A percentile compares a stretch with the other conserved stretches of the same genome.
Conservation (phyloP, 92 coral and sea anemone genomes). For the Paragorgia papillata region DNA sequence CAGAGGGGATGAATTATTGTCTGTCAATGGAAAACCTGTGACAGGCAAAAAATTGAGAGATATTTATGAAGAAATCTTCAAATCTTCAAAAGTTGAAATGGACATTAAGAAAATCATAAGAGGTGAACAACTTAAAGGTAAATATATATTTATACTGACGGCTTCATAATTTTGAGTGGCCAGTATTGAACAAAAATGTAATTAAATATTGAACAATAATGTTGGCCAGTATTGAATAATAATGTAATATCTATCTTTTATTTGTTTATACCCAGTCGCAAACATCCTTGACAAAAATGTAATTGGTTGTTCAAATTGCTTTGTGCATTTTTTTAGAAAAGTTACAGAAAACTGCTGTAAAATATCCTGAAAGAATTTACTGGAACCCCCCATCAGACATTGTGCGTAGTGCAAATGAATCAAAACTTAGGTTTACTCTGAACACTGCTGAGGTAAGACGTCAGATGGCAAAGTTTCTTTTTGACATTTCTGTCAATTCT, state of each 20-base stretch:
- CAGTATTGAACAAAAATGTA: too few relatives aligned
- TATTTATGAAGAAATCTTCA: neutral
- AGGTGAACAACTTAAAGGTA: neutral
- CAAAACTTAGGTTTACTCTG: neutral
- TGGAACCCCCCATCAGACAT: neutral
- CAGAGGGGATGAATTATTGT: conserved; percentile 15
- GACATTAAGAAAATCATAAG: neutral
- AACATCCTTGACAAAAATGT: too few relatives aligned
- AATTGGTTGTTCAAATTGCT: too few relatives aligned
- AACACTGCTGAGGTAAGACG: neutral
- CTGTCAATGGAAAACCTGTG: neutral
- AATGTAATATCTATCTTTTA: too few relatives aligned
- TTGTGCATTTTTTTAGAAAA: neutral
- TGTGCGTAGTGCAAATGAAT: neutral
- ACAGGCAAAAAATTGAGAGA: neutral
- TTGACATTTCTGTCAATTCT: too few relatives aligned
- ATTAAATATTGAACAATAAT: too few relatives aligned
- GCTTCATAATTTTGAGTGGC: too few relatives aligned
- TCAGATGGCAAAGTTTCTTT: neutral
- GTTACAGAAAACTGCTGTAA: neutral
- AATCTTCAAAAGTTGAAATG: neutral
- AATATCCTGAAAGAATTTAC: neutral
- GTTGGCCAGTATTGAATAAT: too few relatives aligned
- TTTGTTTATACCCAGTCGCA: too few relatives aligned
- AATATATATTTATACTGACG: neutral